phyloP scores from a whole-genome alignment of 2,113 vertebrate species.

The Daphoenositta chrysoptera region DNA sequence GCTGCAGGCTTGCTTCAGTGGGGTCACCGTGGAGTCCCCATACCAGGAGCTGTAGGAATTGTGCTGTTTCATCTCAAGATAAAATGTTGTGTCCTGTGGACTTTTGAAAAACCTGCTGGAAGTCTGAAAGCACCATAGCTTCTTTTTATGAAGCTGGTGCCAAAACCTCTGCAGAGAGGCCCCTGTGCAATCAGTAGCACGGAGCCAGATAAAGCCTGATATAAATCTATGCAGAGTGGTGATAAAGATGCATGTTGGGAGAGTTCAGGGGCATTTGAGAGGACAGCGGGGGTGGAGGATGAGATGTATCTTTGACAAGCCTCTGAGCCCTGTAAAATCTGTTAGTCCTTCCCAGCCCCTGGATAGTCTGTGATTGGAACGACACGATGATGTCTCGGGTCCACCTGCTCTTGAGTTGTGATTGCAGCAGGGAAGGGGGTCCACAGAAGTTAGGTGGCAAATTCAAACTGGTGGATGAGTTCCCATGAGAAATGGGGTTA shows the following conservation, averaged over 20 bases:
- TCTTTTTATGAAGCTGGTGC: neutral
- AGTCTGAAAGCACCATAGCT: neutral
- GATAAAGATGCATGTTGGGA: neutral
- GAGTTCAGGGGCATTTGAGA: neutral
- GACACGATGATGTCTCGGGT: accelerated
- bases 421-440: neutral
- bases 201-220: neutral
- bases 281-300: neutral
- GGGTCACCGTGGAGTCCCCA: accelerated
- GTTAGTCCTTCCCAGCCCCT: neutral
- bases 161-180: neutral
- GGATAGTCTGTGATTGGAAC: neutral
- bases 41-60: neutral
- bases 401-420: neutral
- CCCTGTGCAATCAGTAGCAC: neutral
- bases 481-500: neutral
- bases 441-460: neutral
- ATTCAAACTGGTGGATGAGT: neutral
- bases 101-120: neutral
- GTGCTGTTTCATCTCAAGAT: neutral
- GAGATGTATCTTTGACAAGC: neutral
- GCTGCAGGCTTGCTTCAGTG: neutral
- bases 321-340: neutral
- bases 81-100: neutral
- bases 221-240: neutral